Base-by-base conservation (phyloP, 1,140 invertebrate genomes). In the Ephestia elutella region DNA sequence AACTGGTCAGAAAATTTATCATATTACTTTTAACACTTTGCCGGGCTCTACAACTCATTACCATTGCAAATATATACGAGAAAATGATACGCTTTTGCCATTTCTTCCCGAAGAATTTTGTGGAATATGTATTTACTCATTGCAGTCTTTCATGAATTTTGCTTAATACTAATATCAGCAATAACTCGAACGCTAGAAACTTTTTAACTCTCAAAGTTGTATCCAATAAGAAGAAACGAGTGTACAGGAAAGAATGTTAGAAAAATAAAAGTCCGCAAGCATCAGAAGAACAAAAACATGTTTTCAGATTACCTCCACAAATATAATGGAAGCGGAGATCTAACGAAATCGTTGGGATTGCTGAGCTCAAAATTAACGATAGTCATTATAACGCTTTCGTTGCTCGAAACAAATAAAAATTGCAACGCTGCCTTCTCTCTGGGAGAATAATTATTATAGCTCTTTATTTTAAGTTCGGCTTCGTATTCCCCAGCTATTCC, bases 331-430 rank as follows among this genome's bases (percentile, higher is more conserved):
- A 65, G 56, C 35, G 10, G 58, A 65, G 61, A 66, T 70, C 56
- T 66, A 66, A 70, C 64, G 54, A 58, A 72, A 69, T 69, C 66
- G 61, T 62, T 59, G 56, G 59, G 59, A 68, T 68, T 69, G 58
- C 62, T 62, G 66, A 72, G 70, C 66, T 66, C 60, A 57, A 65
- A 73, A 73, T 73, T 67, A 73, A 73, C 65, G 65, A 66, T 65
- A 65, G 65, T 62, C 68, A 73, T 73, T 68, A 70, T 73, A 63
- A 68, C 53, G 61, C 60, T 64, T 65, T 60, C 60, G 50, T 50
- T 49, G 60, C 62, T 64, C 56, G 66, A 67, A 73, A 70, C 60
- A 70, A 70, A 73, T 70, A 73, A 70, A 73, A 66, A 62, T 63
- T 66, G 65, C 63, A 62, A 60, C 58, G 50, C 44, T 53, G 30